Conservation (phyloP, 1,140 invertebrate genomes). For the Zaprionus ornatus region DNA sequence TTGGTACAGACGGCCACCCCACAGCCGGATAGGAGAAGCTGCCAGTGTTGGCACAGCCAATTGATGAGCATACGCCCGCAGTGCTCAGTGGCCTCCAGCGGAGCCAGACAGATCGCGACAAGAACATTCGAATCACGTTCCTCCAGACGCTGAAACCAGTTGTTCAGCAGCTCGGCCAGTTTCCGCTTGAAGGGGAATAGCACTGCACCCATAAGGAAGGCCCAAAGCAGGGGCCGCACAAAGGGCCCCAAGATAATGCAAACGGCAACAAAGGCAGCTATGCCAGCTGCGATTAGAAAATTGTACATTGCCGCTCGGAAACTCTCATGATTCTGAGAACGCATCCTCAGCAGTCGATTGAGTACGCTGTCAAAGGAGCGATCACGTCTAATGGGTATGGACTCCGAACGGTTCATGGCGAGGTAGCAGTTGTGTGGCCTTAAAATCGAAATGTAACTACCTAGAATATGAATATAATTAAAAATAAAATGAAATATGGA, state of each 20-base stretch:
- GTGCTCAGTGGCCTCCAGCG: slow-evolving; percentile 88
- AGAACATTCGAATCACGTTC: slow-evolving; percentile 86
- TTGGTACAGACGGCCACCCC: slow-evolving; percentile 66
- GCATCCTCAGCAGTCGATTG: slow-evolving; percentile 71
- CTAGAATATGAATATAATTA: slow-evolving; percentile 4
- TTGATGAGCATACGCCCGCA: slow-evolving; percentile 88
- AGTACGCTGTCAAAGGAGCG: slow-evolving; percentile 82
- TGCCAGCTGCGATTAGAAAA: slow-evolving; percentile 90
- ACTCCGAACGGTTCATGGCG: slow-evolving; percentile 75
- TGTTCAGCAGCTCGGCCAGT: slow-evolving; percentile 87
- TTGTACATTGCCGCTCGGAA: slow-evolving; percentile 94
- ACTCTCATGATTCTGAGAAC: slow-evolving; percentile 80
- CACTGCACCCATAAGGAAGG: slow-evolving; percentile 94
- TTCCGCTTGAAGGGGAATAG: slow-evolving; percentile 93
- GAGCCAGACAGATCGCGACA: slow-evolving; percentile 88
- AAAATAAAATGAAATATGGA: slow-evolving; percentile 13
- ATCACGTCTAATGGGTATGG: slow-evolving; percentile 73
- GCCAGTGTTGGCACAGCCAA: slow-evolving; percentile 85
- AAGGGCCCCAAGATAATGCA: slow-evolving; percentile 91
- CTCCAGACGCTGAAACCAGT: slow-evolving; percentile 88
- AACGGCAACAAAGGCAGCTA: slow-evolving; percentile 92
- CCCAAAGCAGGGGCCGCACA: slow-evolving; percentile 96
- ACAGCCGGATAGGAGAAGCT: slow-evolving; percentile 84
- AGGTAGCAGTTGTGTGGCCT: background rate
- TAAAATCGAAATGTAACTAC: slow-evolving; percentile 15